Evolutionary conservation across 2,797 vertebrate species (phyloP).

Genomic region (Trematomus bernacchii): DNA sequence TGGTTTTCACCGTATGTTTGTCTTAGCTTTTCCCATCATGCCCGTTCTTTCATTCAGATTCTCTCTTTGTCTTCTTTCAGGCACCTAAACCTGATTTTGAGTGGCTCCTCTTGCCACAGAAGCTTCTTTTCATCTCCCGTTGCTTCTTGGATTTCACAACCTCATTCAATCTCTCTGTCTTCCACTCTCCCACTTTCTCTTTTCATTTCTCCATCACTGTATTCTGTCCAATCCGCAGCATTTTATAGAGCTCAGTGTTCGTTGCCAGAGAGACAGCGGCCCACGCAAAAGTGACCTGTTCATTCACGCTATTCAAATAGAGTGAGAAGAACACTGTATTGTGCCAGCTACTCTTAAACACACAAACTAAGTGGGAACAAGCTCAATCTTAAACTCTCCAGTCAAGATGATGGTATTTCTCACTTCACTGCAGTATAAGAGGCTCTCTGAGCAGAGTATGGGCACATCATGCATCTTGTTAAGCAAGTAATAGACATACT

Average conservation of each 20-base stretch:
- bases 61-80: constrained; percentile 47
- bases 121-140: constrained; percentile 65
- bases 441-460: constrained; percentile 13
- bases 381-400: background rate
- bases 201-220: constrained; percentile 59
- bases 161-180: constrained; percentile 60
- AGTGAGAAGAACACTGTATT: constrained; percentile 28
- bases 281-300: constrained; percentile 65
- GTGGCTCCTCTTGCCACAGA: constrained; percentile 40
- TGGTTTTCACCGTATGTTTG: constrained; percentile 46
- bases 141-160: constrained; percentile 54
- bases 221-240: constrained; percentile 50
- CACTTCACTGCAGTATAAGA: constrained; percentile 24
- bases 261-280: constrained; percentile 71
- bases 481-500: background rate
- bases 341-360: background rate
- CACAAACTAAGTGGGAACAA: constrained; percentile 14
- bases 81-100: constrained; percentile 52
- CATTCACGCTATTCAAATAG: constrained; percentile 59
- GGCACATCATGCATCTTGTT: constrained; percentile 6
- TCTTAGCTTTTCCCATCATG: constrained; percentile 33
- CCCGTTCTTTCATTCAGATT: background rate
- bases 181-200: constrained; percentile 47
- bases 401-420: constrained; percentile 30
- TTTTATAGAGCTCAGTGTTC: constrained; percentile 48